phyloP scores from a whole-genome alignment of 2,797 vertebrate species.

The Valencia hispanica region DNA sequence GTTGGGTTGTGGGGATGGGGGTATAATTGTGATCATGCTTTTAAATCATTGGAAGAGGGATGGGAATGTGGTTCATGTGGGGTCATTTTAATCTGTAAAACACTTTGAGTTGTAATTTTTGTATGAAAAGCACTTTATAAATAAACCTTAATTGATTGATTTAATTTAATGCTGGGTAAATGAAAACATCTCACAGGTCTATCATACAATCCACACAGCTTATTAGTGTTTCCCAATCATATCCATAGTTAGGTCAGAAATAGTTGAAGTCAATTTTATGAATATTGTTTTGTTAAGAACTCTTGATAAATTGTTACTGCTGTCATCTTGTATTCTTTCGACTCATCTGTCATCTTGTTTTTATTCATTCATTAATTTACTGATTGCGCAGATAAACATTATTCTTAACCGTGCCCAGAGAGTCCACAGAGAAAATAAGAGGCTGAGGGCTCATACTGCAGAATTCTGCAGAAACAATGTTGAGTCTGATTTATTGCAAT shows the following conservation, averaged over 20 bases:
- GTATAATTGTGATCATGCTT: no score
- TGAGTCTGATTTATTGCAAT: slow-evolving; percentile 28
- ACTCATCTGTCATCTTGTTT: slow-evolving; percentile 51
- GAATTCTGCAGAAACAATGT: slow-evolving; percentile 37
- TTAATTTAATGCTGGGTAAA: slow-evolving; percentile 27
- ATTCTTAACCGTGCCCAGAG: slow-evolving; percentile 24
- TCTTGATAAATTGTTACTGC: slow-evolving; percentile 51
- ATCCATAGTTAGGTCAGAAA: slow-evolving; percentile 59
- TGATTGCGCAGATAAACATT: slow-evolving; percentile 51
- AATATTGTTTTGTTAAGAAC: slow-evolving; percentile 61
- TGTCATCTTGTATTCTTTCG: slow-evolving; percentile 55
- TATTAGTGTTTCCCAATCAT: slow-evolving; percentile 58
- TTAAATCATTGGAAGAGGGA: no score
- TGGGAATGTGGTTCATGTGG: no score
- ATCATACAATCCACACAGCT: slow-evolving; percentile 29
- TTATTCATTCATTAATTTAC: slow-evolving; percentile 59
- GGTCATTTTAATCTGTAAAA: no score
- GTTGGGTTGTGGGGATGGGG: no score
- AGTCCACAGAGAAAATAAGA: slow-evolving; percentile 22
- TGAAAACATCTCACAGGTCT: slow-evolving; percentile 48
- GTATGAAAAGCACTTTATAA: no score
- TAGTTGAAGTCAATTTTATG: slow-evolving; percentile 60
- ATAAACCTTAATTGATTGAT: no score
- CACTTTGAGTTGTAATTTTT: no score
- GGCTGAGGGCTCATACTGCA: slow-evolving; percentile 16